A percentile compares a stretch with the other conserved stretches of the same genome.
Evolutionary conservation across 2,797 vertebrate genomes (phyloP).

Genomic region (Sebastes diploproa): DNA sequence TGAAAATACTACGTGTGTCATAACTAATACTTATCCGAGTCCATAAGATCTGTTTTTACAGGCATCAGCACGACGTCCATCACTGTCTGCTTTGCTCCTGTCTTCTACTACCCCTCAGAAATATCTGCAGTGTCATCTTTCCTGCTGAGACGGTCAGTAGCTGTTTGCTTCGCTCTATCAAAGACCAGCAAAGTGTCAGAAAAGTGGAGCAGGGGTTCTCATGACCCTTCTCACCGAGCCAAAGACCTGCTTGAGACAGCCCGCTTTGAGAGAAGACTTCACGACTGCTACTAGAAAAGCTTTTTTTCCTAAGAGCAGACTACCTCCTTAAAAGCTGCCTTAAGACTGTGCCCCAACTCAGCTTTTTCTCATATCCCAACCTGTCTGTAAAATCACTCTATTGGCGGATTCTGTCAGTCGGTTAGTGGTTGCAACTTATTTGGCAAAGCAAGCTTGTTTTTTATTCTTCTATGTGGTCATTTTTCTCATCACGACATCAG

Average conservation of each 20-base stretch:
- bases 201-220: conserved; percentile 31
- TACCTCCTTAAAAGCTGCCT: conserved; percentile 8
- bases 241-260: conserved; percentile 12
- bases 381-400: background rate
- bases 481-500: conserved; percentile 15
- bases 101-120: conserved; percentile 7
- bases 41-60: conserved; percentile 9
- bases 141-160: conserved; percentile 10
- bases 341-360: conserved; percentile 1
- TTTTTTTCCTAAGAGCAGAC: background rate
- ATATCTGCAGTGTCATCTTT: conserved; percentile 27
- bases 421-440: background rate
- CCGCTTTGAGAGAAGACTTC: background rate
- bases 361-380: background rate
- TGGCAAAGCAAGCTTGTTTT: background rate
- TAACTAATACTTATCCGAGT: background rate
- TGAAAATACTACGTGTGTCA: background rate
- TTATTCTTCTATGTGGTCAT: background rate
- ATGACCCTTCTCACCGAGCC: conserved; percentile 22
- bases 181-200: conserved; percentile 28
- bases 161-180: conserved; percentile 20
- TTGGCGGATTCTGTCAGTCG: background rate
- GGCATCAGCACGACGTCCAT: conserved; percentile 22
- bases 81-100: background rate
- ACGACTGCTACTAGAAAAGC: background rate